Conservation (phyloP, 2,113 vertebrate species). For the Chlamydotis undulata region DNA sequence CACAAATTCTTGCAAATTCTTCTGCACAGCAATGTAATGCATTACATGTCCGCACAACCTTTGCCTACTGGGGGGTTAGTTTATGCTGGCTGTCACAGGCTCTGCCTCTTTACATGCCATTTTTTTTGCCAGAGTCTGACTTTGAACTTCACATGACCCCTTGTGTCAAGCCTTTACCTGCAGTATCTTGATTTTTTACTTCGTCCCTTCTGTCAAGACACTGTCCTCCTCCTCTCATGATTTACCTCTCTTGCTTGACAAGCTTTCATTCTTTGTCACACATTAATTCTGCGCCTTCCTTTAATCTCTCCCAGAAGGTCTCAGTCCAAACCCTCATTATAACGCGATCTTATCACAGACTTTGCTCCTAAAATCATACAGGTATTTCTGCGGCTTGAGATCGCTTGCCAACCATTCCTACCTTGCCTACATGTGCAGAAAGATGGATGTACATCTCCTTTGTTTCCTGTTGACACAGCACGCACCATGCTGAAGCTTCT, state of each 20-base stretch:
- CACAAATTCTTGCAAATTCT: not conserved
- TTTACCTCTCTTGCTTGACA: constrained; percentile 25
- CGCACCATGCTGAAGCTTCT: not conserved
- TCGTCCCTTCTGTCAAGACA: constrained; percentile 36
- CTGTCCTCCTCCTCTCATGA: constrained; percentile 28
- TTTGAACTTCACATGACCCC: constrained; percentile 30
- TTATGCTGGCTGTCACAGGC: constrained; percentile 5
- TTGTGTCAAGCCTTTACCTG: not conserved
- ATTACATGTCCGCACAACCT: not conserved
- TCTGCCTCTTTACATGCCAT: not conserved
- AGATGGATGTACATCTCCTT: not conserved
- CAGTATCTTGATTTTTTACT: constrained; percentile 41
- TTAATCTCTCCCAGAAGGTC: constrained; percentile 6
- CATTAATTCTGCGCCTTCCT: not conserved
- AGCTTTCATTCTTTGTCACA: not conserved
- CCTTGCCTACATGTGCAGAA: not conserved
- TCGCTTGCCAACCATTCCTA: not conserved
- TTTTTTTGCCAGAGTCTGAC: constrained; percentile 19
- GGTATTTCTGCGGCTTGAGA: not conserved
- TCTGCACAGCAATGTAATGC: not conserved
- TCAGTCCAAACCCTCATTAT: not conserved
- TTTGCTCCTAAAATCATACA: not conserved
- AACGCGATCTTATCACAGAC: not conserved
- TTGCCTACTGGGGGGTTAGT: not conserved
- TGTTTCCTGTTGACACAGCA: not conserved